Base-by-base conservation (phyloP, 1,140 invertebrate genomes). In the Nephotettix cincticeps region DNA sequence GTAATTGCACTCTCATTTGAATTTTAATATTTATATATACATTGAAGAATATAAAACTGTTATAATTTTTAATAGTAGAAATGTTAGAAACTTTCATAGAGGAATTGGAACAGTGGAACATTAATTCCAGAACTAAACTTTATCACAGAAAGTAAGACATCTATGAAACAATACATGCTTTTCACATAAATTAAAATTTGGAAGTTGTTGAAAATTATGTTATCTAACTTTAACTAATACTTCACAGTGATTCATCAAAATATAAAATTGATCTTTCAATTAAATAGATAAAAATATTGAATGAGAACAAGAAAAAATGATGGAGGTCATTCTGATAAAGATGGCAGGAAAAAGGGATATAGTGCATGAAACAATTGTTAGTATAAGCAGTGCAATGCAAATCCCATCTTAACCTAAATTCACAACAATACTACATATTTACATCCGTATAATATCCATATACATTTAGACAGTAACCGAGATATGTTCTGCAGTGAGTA, bases 401-500 rank as follows among this genome's bases (percentile, higher is more conserved):
- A 21, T n/a, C 1, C 9, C 25, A 27, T 29, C 23, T 11, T 14
- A 27, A 2, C 27, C 13, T 27, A 28, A 6, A 11, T 23, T 3
- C 4, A 4, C 6, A 19, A 4, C 17, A 19, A 23, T 51, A 19
- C 17, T 29, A 61, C 6, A 61, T 61, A 61, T 61, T 61, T 61
- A 61, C 25, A 61, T 61, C 25, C 56, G 25, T 27, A 27, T 61
- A 11, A 28, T 54, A n/a, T n/a, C n/a, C n/a, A n/a, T n/a, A n/a
- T n/a, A n/a, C n/a, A n/a, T n/a, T 21, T 23, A 61, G 11, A 27
- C 56, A 61, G 25, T 61, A 61, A 61, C 14, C 28, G 21, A 61
- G 56, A 61, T 61, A 61, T 61, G 56, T 61, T 4, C 56, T 21
- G 56, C 4, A n/a, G n/a, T n/a, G n/a, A n/a, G n/a, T n/a, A n/a